These are phyloP conservation scores for Chaetogeoica ovagalla DNA, from an alignment of 2,888 invertebrate species.

Conservation along the genomic window DNA sequence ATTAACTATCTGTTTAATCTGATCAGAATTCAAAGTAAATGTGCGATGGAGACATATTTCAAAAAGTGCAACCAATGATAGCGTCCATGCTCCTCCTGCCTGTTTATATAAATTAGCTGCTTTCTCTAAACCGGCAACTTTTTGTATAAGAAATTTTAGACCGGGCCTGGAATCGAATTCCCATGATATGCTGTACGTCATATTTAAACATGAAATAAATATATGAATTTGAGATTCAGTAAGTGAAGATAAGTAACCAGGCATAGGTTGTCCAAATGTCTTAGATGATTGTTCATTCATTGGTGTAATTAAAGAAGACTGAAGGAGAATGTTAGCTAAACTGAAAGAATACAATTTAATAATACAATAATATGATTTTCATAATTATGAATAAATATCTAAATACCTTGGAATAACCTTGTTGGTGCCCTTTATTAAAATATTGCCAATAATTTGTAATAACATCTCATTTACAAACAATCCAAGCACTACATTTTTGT, in stretches of 20 bases:
- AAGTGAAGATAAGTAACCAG: slow-evolving; percentile 58
- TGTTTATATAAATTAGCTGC: slow-evolving; percentile 91
- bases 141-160: slow-evolving; percentile 89
- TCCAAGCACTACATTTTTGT: slow-evolving; percentile 84
- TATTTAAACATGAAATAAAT: slow-evolving; percentile 76
- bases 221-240: slow-evolving; percentile 68
- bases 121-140: slow-evolving; percentile 82
- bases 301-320: slow-evolving; percentile 57
- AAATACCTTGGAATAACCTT: slow-evolving; percentile 64
- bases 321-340: slow-evolving; percentile 61
- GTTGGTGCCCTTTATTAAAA: slow-evolving; percentile 75
- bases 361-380: background rate
- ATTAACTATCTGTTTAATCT: slow-evolving; percentile 27
- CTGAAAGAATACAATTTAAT: slow-evolving; percentile 57
- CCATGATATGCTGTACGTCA: slow-evolving; percentile 79
- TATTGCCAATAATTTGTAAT: slow-evolving; percentile 84
- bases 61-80: slow-evolving; percentile 82
- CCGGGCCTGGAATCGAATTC: slow-evolving; percentile 90
- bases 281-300: slow-evolving; percentile 56
- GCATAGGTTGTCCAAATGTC: slow-evolving; percentile 55
- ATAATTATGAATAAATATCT: slow-evolving; percentile 54
- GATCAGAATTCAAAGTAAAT: slow-evolving; percentile 20
- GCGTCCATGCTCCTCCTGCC: slow-evolving; percentile 88
- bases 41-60: slow-evolving; percentile 80
- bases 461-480: slow-evolving; percentile 90